A percentile compares a stretch with the other conserved stretches of the same genome.
Evolutionary conservation across 1,140 invertebrate species (phyloP).

Genomic region (Aphaenogaster rudis): DNA sequence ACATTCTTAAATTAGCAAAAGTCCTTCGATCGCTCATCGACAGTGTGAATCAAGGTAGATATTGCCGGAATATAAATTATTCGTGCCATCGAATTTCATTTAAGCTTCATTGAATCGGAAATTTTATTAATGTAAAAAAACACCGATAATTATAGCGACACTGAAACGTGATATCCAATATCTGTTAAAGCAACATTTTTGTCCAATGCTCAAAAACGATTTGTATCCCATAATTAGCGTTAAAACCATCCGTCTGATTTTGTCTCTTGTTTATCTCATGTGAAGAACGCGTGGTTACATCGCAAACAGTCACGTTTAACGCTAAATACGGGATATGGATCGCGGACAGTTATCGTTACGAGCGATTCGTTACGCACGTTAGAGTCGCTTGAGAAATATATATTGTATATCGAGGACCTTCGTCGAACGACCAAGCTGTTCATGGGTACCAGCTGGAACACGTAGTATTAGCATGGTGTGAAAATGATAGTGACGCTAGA

Average conservation of each 20-base stretch:
- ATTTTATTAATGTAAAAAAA: not conserved
- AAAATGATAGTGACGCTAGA: slow-evolving; percentile 85
- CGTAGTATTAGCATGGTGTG: slow-evolving; percentile 82
- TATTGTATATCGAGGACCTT: not conserved
- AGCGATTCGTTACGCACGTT: not conserved
- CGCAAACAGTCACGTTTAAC: slow-evolving; percentile 11
- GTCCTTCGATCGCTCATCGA: not conserved
- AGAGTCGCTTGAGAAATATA: not conserved
- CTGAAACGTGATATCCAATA: not conserved
- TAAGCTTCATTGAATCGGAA: not conserved
- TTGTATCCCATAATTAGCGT: slow-evolving; percentile 14
- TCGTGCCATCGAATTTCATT: not conserved
- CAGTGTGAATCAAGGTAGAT: slow-evolving; percentile 5
- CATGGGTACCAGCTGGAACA: slow-evolving; percentile 77
- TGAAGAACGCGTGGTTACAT: not conserved
- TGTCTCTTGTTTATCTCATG: not conserved
- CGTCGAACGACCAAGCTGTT: slow-evolving; percentile 65
- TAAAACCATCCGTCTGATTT: not conserved
- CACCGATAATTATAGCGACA: not conserved
- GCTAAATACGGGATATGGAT: not conserved
- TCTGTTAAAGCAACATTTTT: not conserved
- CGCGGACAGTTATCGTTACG: not conserved
- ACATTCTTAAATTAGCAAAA: slow-evolving; percentile 5
- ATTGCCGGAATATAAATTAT: not conserved
- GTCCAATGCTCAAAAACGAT: slow-evolving; percentile 1